These are phyloP conservation scores for Balearica regulorum DNA, from an alignment of 2,797 vertebrate species.

Conservation along the genomic window DNA sequence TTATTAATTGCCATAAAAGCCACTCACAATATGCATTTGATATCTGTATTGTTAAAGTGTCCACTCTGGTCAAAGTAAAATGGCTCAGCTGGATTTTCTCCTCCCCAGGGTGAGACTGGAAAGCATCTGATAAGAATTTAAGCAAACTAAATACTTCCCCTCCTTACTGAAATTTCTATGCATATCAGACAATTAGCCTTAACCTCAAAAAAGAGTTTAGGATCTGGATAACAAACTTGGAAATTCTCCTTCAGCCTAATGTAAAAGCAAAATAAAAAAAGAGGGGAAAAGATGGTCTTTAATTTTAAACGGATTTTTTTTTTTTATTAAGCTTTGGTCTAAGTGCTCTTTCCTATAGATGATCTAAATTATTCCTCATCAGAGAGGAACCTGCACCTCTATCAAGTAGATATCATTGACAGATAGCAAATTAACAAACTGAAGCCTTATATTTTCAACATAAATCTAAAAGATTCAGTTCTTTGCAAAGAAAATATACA, in stretches of 20 bases:
- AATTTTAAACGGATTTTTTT: not conserved
- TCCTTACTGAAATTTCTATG: not conserved
- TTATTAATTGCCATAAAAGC: conserved; percentile 60
- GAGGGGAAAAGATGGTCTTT: not conserved
- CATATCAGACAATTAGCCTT: not conserved
- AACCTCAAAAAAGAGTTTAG: not conserved
- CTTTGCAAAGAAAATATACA: not conserved
- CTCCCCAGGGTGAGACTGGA: not conserved
- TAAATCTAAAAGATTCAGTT: not conserved
- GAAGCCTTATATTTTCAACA: not conserved
- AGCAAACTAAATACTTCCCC: conserved; percentile 7
- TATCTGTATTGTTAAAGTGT: conserved; percentile 24
- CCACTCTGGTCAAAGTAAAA: conserved; percentile 19
- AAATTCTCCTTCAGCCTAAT: not conserved
- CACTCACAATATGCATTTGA: conserved; percentile 16
- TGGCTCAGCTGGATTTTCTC: not conserved
- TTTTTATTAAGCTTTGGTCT: not conserved
- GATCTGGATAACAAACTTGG: not conserved
- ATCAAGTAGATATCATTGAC: not conserved
- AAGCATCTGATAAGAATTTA: not conserved
- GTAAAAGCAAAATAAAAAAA: not conserved
- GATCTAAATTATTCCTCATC: not conserved
- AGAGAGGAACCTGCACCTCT: not conserved
- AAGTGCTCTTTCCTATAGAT: not conserved
- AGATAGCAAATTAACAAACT: not conserved